Conservation (phyloP, 2,113 vertebrate genomes). For the Bettongia penicillata region DNA sequence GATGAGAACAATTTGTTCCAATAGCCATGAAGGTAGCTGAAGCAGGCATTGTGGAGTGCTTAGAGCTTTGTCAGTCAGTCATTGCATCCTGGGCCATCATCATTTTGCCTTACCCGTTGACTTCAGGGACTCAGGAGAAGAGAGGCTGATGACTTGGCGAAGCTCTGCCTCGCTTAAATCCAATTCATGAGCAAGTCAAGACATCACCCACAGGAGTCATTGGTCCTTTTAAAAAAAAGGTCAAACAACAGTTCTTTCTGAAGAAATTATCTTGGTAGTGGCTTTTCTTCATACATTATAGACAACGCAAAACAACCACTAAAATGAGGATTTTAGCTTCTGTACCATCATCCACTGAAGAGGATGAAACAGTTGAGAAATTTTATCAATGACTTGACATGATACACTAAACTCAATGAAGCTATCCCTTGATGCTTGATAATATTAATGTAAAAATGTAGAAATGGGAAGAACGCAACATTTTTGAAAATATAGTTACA, state of each 20-base stretch:
- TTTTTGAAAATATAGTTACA: neutral
- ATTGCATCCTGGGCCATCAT: too few relatives aligned
- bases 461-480: neutral
- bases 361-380: neutral
- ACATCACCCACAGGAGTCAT: neutral
- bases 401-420: neutral
- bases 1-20: neutral
- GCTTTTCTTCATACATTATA: neutral
- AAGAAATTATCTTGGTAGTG: neutral
- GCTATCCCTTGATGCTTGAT: neutral
- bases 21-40: neutral
- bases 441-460: neutral
- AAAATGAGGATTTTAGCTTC: neutral
- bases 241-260: neutral
- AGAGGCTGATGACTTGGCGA: too few relatives aligned
- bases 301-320: neutral
- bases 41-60: neutral
- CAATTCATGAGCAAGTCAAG: neutral
- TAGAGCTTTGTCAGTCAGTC: neutral
- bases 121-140: too few relatives aligned
- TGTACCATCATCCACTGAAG: neutral
- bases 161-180: neutral
- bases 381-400: neutral
- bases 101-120: too few relatives aligned
- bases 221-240: neutral